Base-by-base conservation (phyloP, 2,797 vertebrate genomes). In the Hippopotamyrus pictus region DNA sequence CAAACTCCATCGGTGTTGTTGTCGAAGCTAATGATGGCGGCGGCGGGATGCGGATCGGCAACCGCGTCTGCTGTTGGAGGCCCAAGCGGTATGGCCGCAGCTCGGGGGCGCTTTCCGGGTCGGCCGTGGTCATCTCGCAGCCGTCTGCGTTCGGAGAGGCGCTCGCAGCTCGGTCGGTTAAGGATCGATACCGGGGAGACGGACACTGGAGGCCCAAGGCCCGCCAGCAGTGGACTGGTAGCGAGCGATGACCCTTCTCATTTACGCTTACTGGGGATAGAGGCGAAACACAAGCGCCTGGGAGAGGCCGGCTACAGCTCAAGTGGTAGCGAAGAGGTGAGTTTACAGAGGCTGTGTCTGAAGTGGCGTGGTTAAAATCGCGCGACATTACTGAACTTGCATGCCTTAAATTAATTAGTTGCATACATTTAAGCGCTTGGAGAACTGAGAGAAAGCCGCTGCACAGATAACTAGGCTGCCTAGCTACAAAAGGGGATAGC, bases 21-120 rank as follows among this genome's bases (percentile, higher is more conserved):
- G 95, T 96, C 94, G 93, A 96, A 97, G 96, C 96, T 95, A 93
- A 97, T 97, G 97, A 97, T 97, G 96, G 97, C 97, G 97, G 97
- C 97, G 94, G 96, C 96, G 95, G 96, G 96, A 95, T 96, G 96
- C 96, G 96, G 96, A 96, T 96, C 95, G 94, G 97, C 95, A 96
- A 96, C 97, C 97, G 96, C 96, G 93, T 96, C 96, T 97, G 96
- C 97, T 96, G 96, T 95, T 94, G 97, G 96, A 94, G 93, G 94
- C 93, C 95, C 94, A 91, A 94, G 95, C 92, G 95, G 95, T 91
- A 93, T 94, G 91, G 96, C 95, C 89, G 93, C 95, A 92, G 97
- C 97, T 92, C 96, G 97, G 95, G 97, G 97, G 95, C 97, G 97
- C 93, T 98, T 97, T 93, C 97, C 97, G 86, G 97, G 97, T 93